A percentile compares a stretch with the other conserved stretches of the same genome.
Evolutionary conservation across 2,888 invertebrate species (phyloP).

Genomic region (Leucophora obtusa): DNA sequence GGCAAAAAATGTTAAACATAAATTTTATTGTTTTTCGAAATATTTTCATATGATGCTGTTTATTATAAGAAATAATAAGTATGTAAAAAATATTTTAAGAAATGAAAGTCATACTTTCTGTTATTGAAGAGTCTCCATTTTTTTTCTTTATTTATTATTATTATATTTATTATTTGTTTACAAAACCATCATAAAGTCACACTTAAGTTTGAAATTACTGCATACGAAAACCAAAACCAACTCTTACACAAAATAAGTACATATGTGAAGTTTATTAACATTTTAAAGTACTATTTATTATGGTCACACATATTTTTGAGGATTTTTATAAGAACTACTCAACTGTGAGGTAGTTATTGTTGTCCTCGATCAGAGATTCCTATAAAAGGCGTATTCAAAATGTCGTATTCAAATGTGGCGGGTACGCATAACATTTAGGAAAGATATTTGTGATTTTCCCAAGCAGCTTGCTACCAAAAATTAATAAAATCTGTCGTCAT

Average conservation of each 20-base stretch:
- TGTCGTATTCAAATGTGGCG: no score
- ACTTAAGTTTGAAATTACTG: constrained; percentile 29
- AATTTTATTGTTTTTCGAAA: not conserved
- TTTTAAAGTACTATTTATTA: constrained; percentile 6
- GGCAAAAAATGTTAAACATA: not conserved
- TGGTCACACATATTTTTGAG: not conserved
- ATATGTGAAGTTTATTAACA: constrained; percentile 34
- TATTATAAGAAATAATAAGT: not conserved
- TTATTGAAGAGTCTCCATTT: constrained; percentile 45
- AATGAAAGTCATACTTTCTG: constrained; percentile 13
- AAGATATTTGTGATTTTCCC: not conserved
- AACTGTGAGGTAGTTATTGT: no score
- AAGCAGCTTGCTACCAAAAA: no score
- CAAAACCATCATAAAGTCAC: constrained; percentile 63
- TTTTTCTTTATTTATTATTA: constrained; percentile 25
- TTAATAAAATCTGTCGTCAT: no score
- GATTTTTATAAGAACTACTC: no score
- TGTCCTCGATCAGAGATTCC: no score
- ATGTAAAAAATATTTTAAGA: not conserved
- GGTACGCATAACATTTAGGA: not conserved
- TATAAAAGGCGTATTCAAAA: no score
- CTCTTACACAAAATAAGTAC: not conserved
- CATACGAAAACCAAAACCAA: constrained; percentile 27
- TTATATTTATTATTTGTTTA: constrained; percentile 60
- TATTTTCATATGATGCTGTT: not conserved